phyloP scores from a whole-genome alignment of 2,888 invertebrate species.

The Hylaea fasciaria region DNA sequence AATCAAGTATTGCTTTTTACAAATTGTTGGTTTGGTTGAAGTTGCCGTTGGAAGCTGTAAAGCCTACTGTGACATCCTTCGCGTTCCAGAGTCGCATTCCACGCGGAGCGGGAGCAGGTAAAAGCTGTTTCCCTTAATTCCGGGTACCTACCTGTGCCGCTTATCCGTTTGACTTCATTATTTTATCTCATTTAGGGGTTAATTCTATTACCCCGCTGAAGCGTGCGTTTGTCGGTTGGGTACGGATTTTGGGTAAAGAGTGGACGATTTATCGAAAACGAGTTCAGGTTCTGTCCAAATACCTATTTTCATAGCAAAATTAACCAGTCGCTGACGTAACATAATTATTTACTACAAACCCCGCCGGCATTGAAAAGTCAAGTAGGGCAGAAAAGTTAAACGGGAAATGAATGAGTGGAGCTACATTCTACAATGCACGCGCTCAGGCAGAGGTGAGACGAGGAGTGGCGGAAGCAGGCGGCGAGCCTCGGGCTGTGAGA shows the following conservation, averaged over 20 bases:
- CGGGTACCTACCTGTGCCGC: not conserved
- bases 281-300: no score
- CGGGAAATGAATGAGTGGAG: not conserved
- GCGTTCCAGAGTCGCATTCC: not conserved
- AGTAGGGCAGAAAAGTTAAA: not conserved
- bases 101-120: slow-evolving; percentile 1
- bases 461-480: slow-evolving; percentile 9
- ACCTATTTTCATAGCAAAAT: no score
- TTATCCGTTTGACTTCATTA: not conserved
- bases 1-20: no score
- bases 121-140: slow-evolving; percentile 13
- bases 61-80: slow-evolving; percentile 4
- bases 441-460: not conserved
- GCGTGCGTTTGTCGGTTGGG: no score
- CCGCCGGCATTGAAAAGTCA: not conserved
- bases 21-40: no score
- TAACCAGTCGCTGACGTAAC: no score
- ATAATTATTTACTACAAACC: no score
- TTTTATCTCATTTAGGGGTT: no score
- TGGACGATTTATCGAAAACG: no score
- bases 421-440: not conserved
- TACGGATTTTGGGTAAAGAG: no score
- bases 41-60: not conserved
- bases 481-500: slow-evolving; percentile 8
- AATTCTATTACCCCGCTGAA: no score